These are phyloP conservation scores for Drosophila arizonae DNA, from an alignment of 1,140 invertebrate genomes.

Conservation along the genomic window DNA sequence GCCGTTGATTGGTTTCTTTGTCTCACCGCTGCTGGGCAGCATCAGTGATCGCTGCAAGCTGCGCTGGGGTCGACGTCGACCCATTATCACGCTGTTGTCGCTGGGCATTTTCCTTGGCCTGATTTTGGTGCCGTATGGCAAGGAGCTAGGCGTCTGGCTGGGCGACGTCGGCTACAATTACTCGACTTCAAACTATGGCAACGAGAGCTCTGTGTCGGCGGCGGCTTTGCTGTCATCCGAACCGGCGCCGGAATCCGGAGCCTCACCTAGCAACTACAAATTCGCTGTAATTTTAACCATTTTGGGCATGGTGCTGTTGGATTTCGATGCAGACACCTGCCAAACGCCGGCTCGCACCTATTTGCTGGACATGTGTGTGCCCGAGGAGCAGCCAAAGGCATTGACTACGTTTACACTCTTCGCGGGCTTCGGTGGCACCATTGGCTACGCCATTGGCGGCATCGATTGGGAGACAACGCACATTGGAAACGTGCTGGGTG, in stretches of 20 bases:
- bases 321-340: constrained; percentile 93
- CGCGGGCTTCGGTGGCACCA: constrained; percentile 91
- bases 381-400: constrained; percentile 91
- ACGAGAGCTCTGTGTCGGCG: constrained; percentile 52
- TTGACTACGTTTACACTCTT: constrained; percentile 92
- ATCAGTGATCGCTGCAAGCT: constrained; percentile 90
- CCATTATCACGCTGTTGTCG: constrained; percentile 90
- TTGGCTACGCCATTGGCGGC: constrained; percentile 91
- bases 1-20: constrained; percentile 90
- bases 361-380: constrained; percentile 90
- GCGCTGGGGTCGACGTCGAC: constrained; percentile 88
- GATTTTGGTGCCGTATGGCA: constrained; percentile 89
- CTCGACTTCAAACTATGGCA: not conserved
- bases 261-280: constrained; percentile 56
- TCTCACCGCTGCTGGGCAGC: constrained; percentile 91
- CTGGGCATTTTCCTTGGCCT: constrained; percentile 89
- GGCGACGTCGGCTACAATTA: constrained; percentile 84
- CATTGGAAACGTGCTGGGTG: constrained; percentile 87
- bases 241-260: not conserved
- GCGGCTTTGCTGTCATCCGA: constrained; percentile 51
- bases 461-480: constrained; percentile 90
- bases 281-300: constrained; percentile 89
- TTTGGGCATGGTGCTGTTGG: constrained; percentile 91
- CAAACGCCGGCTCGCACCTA: constrained; percentile 92
- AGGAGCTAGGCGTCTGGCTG: constrained; percentile 86